Percentiles rank a stretch among this genome's conserved stretches.
These are phyloP conservation scores for Tiliqua scincoides DNA, from an alignment of 2,113 vertebrate genomes.

Conservation along the genomic window DNA sequence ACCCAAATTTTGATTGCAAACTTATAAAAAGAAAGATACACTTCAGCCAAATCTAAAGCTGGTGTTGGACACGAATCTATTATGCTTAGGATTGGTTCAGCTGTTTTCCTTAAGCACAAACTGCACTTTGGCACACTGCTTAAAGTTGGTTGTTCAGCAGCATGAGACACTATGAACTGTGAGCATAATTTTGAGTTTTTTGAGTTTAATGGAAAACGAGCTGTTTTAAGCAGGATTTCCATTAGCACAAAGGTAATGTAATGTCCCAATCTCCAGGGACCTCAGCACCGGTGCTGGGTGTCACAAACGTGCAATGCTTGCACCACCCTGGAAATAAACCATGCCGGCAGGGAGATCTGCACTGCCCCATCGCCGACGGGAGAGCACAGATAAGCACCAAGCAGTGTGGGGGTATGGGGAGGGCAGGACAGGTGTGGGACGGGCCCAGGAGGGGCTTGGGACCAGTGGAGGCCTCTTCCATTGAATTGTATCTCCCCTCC, in stretches of 20 bases:
- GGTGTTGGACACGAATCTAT: no score
- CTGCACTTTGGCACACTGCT: not conserved
- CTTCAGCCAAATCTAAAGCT: not conserved
- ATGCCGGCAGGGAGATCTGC: no score
- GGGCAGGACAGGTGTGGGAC: no score
- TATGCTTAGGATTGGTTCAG: not conserved
- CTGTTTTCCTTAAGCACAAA: not conserved
- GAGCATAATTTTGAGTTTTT: not conserved
- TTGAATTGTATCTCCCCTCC: no score
- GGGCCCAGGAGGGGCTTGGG: no score
- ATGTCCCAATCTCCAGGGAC: no score
- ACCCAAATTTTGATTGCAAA: not conserved
- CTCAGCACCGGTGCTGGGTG: not conserved
- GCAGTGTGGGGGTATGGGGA: no score
- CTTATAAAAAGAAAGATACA: not conserved
- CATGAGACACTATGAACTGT: not conserved
- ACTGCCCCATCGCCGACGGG: no score
- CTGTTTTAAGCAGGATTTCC: not conserved
- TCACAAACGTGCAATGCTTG: no score
- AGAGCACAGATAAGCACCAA: no score
- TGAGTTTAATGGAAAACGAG: not conserved
- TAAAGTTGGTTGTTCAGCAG: not conserved
- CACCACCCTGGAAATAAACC: no score
- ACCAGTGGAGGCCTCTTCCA: no score
- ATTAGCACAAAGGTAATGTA: not conserved